Evolutionary conservation across 2,797 vertebrate genomes (phyloP).

Genomic region (Cynodonichthys magdalenae): DNA sequence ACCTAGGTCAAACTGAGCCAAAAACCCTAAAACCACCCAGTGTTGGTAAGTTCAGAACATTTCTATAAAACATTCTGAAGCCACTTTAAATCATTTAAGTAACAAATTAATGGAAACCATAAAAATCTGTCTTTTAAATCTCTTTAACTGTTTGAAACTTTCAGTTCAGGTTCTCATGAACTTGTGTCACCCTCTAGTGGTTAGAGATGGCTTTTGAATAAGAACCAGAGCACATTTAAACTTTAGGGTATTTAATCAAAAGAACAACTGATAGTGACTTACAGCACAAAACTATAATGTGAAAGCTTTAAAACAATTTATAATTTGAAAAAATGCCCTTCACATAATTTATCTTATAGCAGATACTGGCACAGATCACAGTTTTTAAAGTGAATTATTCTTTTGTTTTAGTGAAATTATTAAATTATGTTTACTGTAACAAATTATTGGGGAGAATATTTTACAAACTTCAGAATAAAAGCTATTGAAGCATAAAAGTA

Average conservation of each 20-base stretch:
- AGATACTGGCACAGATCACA: slow-evolving; percentile 43
- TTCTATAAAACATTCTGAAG: too few species aligned
- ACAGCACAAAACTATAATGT: slow-evolving; percentile 12
- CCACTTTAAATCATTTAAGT: too few species aligned
- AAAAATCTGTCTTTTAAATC: too few species aligned
- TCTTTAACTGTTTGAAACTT: too few species aligned
- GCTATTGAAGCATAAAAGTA: slow-evolving; percentile 1
- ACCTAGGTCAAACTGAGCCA: too few species aligned
- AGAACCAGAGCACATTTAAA: slow-evolving; percentile 1
- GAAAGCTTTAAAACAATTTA: slow-evolving; percentile 7
- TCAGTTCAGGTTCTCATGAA: neutral
- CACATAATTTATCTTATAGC: slow-evolving; percentile 13
- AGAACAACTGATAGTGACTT: slow-evolving; percentile 20
- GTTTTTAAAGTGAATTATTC: slow-evolving; percentile 3
- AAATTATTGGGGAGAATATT: slow-evolving; percentile 4
- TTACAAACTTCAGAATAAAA: slow-evolving; percentile 10
- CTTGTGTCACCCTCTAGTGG: slow-evolving; percentile 58
- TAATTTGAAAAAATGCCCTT: slow-evolving; percentile 27
- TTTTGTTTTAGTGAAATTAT: neutral
- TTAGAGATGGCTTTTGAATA: neutral
- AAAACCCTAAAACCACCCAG: too few species aligned
- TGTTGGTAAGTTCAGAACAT: too few species aligned
- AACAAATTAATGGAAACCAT: too few species aligned
- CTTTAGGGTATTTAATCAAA: slow-evolving; percentile 30
- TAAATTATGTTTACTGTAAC: slow-evolving; percentile 9